A percentile compares a stretch with the other conserved stretches of the same genome.
phyloP scores from a whole-genome alignment of 30 jellyfish, hydroid and myxozoan species.

The Haliclystus octoradiatus region DNA sequence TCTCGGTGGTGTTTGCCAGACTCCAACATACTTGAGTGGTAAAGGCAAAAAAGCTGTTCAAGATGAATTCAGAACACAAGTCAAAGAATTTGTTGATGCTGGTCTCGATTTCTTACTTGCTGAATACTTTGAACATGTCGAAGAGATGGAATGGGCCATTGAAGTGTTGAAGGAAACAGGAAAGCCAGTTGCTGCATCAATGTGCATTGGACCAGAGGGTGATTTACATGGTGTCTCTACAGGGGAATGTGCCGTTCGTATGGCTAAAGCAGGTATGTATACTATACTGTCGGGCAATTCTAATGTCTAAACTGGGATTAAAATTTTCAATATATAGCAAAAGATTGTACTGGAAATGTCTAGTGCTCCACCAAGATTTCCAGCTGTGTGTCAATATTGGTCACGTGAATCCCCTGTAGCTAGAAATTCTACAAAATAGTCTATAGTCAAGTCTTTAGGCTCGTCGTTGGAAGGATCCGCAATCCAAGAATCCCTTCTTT shows the following conservation, averaged over 20 bases:
- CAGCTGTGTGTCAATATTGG: too few species aligned
- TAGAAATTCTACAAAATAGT: too few species aligned
- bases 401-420: too few species aligned
- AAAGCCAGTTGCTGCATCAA: slow-evolving; percentile 65
- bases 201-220: slow-evolving; percentile 99
- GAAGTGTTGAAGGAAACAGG: slow-evolving; percentile 65
- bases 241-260: slow-evolving; percentile 85
- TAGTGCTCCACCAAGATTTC: too few species aligned
- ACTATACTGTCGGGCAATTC: too few species aligned
- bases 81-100: slow-evolving; percentile 54
- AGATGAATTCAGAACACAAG: slow-evolving; percentile 61
- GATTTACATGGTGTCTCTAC: slow-evolving; percentile 88
- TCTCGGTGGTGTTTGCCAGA: slow-evolving; percentile 86
- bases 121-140: slow-evolving; percentile 85
- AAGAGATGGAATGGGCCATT: slow-evolving; percentile 99
- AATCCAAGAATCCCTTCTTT: too few species aligned
- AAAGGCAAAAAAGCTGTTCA: slow-evolving; percentile 80
- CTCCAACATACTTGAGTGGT: slow-evolving; percentile 67
- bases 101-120: slow-evolving; percentile 74
- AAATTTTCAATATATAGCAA: too few species aligned
- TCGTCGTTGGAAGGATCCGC: too few species aligned
- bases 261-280: slow-evolving; percentile 88
- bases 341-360: too few species aligned
- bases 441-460: too few species aligned
- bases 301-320: too few species aligned